A percentile compares a stretch with the other conserved stretches of the same genome.
phyloP scores from a whole-genome alignment of 2,797 vertebrate species.

The Odontamblyopus lacepedii region DNA sequence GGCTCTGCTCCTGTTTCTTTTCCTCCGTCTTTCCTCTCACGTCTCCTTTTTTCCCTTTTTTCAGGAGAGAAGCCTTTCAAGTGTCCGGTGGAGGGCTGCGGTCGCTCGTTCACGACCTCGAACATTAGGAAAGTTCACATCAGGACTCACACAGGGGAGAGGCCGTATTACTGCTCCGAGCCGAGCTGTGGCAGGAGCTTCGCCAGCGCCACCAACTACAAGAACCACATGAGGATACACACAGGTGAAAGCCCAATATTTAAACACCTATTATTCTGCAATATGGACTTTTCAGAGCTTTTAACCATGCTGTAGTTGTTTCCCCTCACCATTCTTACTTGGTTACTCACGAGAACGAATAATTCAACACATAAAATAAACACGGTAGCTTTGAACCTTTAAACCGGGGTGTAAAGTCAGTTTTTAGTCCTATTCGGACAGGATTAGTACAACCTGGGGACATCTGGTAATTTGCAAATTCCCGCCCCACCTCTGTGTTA shows the following conservation, averaged over 20 bases:
- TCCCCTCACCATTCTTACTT: no score
- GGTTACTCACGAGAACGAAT: no score
- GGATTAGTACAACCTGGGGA: no score
- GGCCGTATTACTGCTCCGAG: slow-evolving; percentile 97
- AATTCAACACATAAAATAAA: no score
- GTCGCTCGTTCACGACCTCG: slow-evolving; percentile 97
- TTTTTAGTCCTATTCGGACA: no score
- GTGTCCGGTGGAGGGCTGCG: slow-evolving; percentile 95
- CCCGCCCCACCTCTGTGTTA: no score
- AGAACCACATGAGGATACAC: slow-evolving; percentile 99
- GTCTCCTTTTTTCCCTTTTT: slow-evolving; percentile 25
- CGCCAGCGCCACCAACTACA: slow-evolving; percentile 98
- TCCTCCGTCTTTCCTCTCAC: not conserved
- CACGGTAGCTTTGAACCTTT: no score
- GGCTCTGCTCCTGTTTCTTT: not conserved
- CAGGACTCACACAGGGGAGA: slow-evolving; percentile 97
- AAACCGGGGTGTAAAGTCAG: no score
- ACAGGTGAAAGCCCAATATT: slow-evolving; percentile 77
- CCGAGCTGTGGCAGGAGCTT: slow-evolving; percentile 96
- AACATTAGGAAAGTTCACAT: slow-evolving; percentile 99
- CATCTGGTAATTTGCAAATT: no score
- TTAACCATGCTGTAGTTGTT: no score
- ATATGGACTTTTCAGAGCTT: no score
- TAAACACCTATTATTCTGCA: no score
- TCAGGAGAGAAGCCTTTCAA: slow-evolving; percentile 97